A percentile compares a stretch with the other conserved stretches of the same genome.
Evolutionary conservation across 2,797 vertebrate genomes (phyloP).

Genomic region (Scolopax rusticola): DNA sequence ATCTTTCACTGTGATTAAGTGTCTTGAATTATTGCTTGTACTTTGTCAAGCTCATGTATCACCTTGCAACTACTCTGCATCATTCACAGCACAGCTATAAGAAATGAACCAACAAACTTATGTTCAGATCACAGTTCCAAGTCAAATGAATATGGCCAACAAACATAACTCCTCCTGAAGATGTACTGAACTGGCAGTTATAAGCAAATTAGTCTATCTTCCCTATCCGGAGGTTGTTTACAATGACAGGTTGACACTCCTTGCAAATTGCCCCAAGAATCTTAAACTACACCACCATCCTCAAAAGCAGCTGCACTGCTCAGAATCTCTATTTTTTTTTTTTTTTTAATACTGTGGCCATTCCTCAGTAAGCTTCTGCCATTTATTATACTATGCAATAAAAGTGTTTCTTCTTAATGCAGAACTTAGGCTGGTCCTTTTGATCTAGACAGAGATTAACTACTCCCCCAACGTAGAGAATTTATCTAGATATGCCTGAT

Average conservation of each 20-base stretch:
- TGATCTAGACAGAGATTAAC: not conserved
- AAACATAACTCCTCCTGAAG: not conserved
- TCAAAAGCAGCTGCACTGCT: not conserved
- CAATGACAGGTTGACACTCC: not conserved
- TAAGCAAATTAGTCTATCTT: not conserved
- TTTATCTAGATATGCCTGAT: not conserved
- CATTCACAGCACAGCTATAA: not conserved
- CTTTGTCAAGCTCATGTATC: not conserved
- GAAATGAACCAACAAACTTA: not conserved
- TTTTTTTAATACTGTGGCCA: not conserved
- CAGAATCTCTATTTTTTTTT: not conserved
- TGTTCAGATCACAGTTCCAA: not conserved
- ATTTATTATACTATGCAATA: not conserved
- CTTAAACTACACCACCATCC: not conserved
- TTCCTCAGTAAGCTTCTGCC: not conserved
- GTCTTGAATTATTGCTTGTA: not conserved
- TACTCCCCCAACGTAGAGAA: not conserved
- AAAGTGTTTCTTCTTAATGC: not conserved
- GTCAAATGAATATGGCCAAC: not conserved
- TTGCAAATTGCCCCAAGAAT: not conserved
- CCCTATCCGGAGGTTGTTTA: not conserved
- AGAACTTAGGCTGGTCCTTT: not conserved
- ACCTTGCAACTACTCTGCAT: not conserved
- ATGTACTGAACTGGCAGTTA: not conserved
- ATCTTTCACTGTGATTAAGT: not conserved